Evolutionary conservation across 2,888 invertebrate species (phyloP), one percentile per base, ranked within the genome.

Genomic region (Nemurella pictetii): DNA sequence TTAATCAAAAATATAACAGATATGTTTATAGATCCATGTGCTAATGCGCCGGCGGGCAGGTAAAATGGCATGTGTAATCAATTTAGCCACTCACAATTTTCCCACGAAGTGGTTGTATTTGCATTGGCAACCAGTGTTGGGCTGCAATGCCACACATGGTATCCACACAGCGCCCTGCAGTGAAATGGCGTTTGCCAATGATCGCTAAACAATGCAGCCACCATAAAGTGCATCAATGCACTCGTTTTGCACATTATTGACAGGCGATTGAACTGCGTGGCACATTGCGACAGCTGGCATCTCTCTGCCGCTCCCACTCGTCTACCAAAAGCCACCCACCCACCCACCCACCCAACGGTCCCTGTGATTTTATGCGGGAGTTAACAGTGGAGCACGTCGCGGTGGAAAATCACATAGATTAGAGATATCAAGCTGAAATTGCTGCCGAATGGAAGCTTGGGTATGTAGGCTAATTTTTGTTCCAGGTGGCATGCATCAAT

Each of bases 261-360:
- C 86, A 85, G 81, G 82, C 85, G 86, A 86, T 86, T 86, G 85
- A 85, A 86, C 86, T 85, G 84, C 85, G 84, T 78, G 84, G 1
- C 55, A 80, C 85, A 85, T 85, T 83, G 26, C 84, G 86, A 86
- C 86, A 86, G 86, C 85, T 86, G 86, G 84, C 55, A 12, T 4
- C 78, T 78, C 78, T 2, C 25, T 27, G 12, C 29, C 29, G 12
- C 78, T 78, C 29, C 29, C 29, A n/a, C n/a, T n/a, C n/a, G n/a
- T n/a, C n/a, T n/a, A n/a, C n/a, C n/a, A n/a, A n/a, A n/a, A n/a
- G n/a, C 74, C 74, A 74, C 20, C 26, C 74, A n/a, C 55, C 55
- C 7, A 7, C 55, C 55, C 7, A n/a, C n/a, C n/a, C n/a, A n/a
- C n/a, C n/a, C n/a, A n/a, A n/a, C n/a, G n/a, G n/a, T n/a, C n/a